These are phyloP conservation scores for Cyclopterus lumpus DNA, from an alignment of 2,797 vertebrate genomes.

Conservation along the genomic window DNA sequence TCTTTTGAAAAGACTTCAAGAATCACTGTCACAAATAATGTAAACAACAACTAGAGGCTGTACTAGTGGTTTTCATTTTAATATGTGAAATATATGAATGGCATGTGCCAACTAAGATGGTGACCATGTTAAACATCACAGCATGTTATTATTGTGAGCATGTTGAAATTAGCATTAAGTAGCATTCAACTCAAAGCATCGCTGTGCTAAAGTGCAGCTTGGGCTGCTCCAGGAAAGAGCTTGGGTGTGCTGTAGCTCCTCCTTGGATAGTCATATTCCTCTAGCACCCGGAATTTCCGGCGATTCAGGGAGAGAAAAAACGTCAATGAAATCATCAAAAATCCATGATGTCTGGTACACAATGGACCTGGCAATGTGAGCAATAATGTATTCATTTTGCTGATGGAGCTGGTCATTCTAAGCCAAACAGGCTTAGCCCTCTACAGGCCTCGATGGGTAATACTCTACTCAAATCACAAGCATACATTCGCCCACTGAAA, in stretches of 20 bases:
- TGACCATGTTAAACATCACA: background rate
- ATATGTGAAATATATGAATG: background rate
- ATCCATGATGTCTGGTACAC: background rate
- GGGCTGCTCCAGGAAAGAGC: background rate
- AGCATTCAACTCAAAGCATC: background rate
- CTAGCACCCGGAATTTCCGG: background rate
- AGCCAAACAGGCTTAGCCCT: background rate
- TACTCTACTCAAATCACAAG: background rate
- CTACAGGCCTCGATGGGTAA: background rate
- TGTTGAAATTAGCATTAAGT: background rate
- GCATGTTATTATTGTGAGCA: background rate
- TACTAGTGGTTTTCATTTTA: background rate
- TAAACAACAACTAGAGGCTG: slow-evolving; percentile 17
- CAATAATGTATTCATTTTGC: background rate
- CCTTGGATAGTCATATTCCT: background rate
- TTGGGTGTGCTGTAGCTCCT: background rate
- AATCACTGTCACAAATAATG: slow-evolving; percentile 7
- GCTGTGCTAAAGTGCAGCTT: background rate
- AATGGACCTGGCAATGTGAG: background rate
- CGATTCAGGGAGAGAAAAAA: background rate
- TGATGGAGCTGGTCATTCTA: background rate
- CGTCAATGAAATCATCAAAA: background rate
- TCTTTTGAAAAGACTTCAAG: slow-evolving; percentile 13
- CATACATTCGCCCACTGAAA: background rate
- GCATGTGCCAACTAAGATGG: background rate